These are phyloP conservation scores for Cynopterus sphinx DNA, from an alignment of 2,797 vertebrate genomes.

Conservation along the genomic window DNA sequence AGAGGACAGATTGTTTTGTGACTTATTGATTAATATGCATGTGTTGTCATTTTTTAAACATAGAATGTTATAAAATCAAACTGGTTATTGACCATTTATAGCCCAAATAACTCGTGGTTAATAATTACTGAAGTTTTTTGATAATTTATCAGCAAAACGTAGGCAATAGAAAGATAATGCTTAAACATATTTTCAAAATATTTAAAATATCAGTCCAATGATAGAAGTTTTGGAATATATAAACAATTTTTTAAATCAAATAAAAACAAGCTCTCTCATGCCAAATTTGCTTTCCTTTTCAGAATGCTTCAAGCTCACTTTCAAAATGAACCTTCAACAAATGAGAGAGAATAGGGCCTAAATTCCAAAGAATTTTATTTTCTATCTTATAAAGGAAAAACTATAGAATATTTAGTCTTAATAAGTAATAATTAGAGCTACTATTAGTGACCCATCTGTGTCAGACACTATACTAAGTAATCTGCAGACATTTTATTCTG, in stretches of 20 bases:
- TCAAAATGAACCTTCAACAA: conserved; percentile 49
- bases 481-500: conserved; percentile 30
- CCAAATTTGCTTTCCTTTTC: conserved; percentile 24
- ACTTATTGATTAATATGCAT: not conserved
- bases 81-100: not conserved
- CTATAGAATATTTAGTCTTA: not conserved
- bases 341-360: not conserved
- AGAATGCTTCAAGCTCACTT: conserved; percentile 14
- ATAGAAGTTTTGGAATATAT: not conserved
- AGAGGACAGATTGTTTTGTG: not conserved
- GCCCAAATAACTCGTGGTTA: conserved; percentile 24
- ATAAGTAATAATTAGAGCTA: not conserved
- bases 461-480: not conserved
- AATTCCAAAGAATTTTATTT: conserved; percentile 14
- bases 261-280: not conserved
- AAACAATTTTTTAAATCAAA: conserved; percentile 23
- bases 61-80: not conserved
- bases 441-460: not conserved
- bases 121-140: not conserved
- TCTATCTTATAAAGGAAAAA: not conserved
- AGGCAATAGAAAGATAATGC: not conserved
- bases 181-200: conserved; percentile 10
- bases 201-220: not conserved
- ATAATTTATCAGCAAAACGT: conserved; percentile 10
- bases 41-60: not conserved